Percentiles rank a stretch among this genome's conserved stretches.
Evolutionary conservation across 2,888 invertebrate species (phyloP).

Genomic region (Listrodromus nycthemerus): DNA sequence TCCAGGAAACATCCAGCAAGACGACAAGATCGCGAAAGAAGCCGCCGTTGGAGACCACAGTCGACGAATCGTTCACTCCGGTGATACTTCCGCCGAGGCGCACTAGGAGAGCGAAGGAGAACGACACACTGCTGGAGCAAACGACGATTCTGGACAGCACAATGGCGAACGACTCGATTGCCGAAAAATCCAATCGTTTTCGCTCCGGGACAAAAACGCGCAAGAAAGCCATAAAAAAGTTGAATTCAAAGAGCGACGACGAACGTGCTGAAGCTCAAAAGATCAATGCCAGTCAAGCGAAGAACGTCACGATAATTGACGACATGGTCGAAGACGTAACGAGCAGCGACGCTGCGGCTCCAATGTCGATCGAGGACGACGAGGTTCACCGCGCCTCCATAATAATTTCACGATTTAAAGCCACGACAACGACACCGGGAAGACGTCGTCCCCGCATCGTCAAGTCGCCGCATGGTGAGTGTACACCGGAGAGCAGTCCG

Average conservation of each 20-base stretch:
- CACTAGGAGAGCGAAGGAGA: slow-evolving; percentile 56
- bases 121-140: slow-evolving; percentile 41
- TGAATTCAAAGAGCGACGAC: slow-evolving; percentile 35
- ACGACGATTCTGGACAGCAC: slow-evolving; percentile 38
- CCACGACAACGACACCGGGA: slow-evolving; percentile 29
- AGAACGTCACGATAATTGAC: slow-evolving; percentile 24
- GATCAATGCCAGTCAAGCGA: slow-evolving; percentile 2
- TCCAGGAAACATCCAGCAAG: slow-evolving; percentile 20
- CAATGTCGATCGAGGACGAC: slow-evolving; percentile 58
- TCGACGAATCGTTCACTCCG: slow-evolving; percentile 25
- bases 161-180: slow-evolving; percentile 37
- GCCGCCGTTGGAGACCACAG: slow-evolving; percentile 24
- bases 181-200: slow-evolving; percentile 17
- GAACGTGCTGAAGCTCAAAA: slow-evolving; percentile 10
- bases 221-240: slow-evolving; percentile 51
- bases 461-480: slow-evolving; percentile 46
- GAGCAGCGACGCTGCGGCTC: slow-evolving; percentile 2
- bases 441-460: slow-evolving; percentile 33
- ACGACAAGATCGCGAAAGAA: slow-evolving; percentile 58
- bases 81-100: slow-evolving; percentile 47
- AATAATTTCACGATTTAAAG: slow-evolving; percentile 25
- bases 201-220: slow-evolving; percentile 26
- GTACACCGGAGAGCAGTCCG: slow-evolving; percentile 77
- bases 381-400: slow-evolving; percentile 57
- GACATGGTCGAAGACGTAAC: neutral